Conservation (phyloP, 2,797 vertebrate genomes). For the Gambelia wislizenii region DNA sequence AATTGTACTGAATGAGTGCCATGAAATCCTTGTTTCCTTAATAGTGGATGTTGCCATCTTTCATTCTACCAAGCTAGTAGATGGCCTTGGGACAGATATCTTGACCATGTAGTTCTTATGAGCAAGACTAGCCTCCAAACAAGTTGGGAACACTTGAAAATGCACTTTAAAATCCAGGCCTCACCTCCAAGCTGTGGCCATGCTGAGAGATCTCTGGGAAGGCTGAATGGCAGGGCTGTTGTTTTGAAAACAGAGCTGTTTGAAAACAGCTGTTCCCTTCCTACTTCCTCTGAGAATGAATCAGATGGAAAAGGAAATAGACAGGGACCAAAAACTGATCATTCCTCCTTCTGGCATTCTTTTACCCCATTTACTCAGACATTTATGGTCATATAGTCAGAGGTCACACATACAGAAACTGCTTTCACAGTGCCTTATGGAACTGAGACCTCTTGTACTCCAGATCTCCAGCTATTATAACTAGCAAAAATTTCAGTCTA, state of each 20-base stretch:
- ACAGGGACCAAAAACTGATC: background rate
- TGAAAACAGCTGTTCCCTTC: background rate
- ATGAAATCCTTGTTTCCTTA: background rate
- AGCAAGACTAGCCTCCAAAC: background rate
- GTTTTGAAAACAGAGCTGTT: background rate
- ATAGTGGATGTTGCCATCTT: background rate
- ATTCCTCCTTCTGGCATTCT: background rate
- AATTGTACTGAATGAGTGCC: background rate
- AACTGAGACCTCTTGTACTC: background rate
- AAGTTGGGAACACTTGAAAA: background rate
- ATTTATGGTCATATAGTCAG: background rate
- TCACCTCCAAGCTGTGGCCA: background rate
- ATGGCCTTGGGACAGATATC: background rate
- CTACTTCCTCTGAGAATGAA: slow-evolving; percentile 4
- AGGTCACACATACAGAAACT: background rate
- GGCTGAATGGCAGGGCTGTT: background rate
- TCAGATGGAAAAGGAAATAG: background rate
- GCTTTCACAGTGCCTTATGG: background rate
- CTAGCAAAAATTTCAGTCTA: too few relatives aligned
- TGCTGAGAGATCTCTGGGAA: background rate
- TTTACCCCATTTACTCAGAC: background rate
- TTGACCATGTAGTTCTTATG: background rate
- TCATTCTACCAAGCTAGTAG: background rate
- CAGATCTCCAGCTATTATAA: background rate
- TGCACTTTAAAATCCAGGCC: background rate